Percentiles rank a stretch among this genome's conserved stretches.
Evolutionary conservation across 35 echinoderm and acorn worm genomes (phyloP).

Genomic region (Ophioderma brevispina): DNA sequence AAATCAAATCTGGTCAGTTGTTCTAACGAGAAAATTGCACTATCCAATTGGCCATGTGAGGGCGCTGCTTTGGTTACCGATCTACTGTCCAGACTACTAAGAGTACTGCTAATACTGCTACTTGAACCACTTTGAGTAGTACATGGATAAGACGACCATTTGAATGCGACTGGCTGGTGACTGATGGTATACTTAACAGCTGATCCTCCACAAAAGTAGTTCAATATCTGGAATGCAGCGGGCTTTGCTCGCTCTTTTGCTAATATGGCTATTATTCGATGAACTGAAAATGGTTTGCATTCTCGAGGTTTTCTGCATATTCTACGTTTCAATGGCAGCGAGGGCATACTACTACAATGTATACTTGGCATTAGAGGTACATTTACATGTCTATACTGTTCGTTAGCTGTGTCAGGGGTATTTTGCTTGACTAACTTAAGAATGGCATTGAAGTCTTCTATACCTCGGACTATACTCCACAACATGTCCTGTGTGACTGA

Average conservation of each 20-base stretch:
- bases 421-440: conserved; percentile 11
- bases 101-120: too few species aligned
- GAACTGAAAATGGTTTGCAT: conserved; percentile 7
- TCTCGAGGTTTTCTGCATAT: neutral
- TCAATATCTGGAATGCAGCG: conserved; percentile 14
- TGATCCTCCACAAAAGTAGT: neutral
- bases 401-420: neutral
- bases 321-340: neutral
- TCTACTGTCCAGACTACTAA: neutral
- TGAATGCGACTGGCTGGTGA: neutral
- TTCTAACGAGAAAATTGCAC: conserved; percentile 20
- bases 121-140: too few species aligned
- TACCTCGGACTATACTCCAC: conserved; percentile 72
- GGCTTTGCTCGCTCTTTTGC: conserved; percentile 24
- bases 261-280: conserved; percentile 24
- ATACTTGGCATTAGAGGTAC: neutral
- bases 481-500: conserved; percentile 72
- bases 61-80: neutral
- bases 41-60: neutral
- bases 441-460: conserved; percentile 81
- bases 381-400: neutral
- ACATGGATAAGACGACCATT: conserved; percentile 15
- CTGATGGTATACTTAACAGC: neutral
- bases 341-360: neutral
- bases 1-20: conserved; percentile 42